Conservation (phyloP, 2,113 vertebrate species). For the Hoplias malabaricus region DNA sequence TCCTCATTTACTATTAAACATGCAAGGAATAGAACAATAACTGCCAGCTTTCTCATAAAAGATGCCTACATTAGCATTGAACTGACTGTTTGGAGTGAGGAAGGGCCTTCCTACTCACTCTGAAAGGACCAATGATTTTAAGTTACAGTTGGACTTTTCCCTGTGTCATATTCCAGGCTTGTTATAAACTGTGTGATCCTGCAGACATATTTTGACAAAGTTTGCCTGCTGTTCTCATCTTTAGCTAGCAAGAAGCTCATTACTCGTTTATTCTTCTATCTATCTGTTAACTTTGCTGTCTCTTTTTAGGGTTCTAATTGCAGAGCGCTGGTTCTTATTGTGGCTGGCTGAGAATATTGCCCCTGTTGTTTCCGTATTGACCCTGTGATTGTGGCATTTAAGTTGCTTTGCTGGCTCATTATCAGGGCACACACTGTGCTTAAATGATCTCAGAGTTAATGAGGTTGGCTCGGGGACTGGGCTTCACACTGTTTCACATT, state of each 20-base stretch:
- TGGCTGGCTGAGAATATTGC: background rate
- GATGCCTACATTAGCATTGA: no score
- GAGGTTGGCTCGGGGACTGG: background rate
- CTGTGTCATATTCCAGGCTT: background rate
- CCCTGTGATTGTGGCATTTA: background rate
- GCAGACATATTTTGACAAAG: background rate
- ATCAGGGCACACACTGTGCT: background rate
- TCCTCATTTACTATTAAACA: no score
- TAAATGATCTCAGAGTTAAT: constrained; percentile 19
- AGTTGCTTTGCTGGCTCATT: constrained; percentile 13
- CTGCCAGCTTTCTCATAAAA: no score
- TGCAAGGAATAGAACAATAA: no score
- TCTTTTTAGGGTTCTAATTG: background rate
- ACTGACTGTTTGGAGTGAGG: no score
- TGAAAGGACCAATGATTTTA: no score
- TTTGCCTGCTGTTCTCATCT: background rate
- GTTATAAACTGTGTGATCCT: background rate
- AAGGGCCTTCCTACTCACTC: no score
- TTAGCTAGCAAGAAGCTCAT: background rate
- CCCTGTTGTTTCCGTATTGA: background rate
- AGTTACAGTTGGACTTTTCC: no score
- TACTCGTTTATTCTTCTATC: constrained; percentile 4
- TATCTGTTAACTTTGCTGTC: background rate
- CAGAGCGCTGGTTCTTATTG: background rate
- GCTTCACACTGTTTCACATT: background rate